phyloP scores from a whole-genome alignment of 2,797 vertebrate genomes.

The Jordanella pulchra region DNA sequence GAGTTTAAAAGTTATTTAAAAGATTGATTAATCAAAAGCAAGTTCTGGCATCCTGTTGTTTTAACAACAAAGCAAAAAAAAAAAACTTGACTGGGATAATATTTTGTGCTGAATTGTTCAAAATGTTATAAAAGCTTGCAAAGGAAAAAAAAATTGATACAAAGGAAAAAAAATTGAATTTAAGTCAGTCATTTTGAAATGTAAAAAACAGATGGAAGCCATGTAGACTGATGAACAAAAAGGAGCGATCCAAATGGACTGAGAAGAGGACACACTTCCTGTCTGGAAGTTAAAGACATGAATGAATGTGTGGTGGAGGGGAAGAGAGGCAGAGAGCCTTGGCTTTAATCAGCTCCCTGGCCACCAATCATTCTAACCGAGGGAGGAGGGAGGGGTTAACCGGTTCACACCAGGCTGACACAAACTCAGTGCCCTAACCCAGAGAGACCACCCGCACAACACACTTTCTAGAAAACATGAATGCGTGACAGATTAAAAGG shows the following conservation, averaged over 20 bases:
- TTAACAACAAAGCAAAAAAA: not conserved
- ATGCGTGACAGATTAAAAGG: constrained; percentile 37
- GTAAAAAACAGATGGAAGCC: not conserved
- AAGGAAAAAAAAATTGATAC: not conserved
- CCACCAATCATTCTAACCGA: constrained; percentile 59
- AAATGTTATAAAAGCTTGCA: not conserved
- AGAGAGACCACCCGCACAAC: constrained; percentile 59
- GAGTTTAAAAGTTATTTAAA: not conserved
- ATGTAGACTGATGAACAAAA: not conserved
- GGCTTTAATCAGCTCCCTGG: constrained; percentile 63
- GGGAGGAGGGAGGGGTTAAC: constrained; percentile 61
- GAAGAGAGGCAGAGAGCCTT: constrained; percentile 12
- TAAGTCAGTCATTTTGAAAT: not conserved
- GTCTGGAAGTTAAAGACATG: constrained; percentile 25
- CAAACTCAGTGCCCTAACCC: constrained; percentile 79
- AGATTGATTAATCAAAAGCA: not conserved
- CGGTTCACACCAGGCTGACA: constrained; percentile 74
- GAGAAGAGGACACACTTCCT: constrained; percentile 8
- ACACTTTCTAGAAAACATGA: constrained; percentile 32
- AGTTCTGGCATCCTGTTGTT: not conserved
- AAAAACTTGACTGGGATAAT: not conserved
- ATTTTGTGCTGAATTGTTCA: not conserved
- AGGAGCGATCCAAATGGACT: not conserved
- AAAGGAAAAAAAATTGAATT: not conserved
- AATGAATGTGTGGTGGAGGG: constrained; percentile 27